Evolutionary conservation across 1,140 invertebrate genomes (phyloP), one percentile per base, ranked within the genome.

Genomic region (Lordiphosa collinella): DNA sequence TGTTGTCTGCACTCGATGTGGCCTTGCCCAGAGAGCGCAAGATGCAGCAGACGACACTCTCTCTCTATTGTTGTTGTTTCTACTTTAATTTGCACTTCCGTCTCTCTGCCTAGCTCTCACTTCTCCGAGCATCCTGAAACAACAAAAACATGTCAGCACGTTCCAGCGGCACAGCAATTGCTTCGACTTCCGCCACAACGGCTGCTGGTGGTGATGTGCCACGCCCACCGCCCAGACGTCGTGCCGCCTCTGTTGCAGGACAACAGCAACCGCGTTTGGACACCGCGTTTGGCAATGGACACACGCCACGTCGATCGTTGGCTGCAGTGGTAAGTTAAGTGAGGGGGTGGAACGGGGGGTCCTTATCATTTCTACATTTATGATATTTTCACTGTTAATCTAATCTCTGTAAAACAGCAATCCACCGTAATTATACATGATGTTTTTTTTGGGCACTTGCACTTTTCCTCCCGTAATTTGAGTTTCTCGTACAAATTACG

Each of bases 221-320:
- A 57, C 74, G 85, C 44, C 85, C 85, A 18, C 85, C 85, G 10
- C 85, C 85, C 5, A 67, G 85, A 7, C 69, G 85, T 41, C 67
- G 85, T n/a, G 79, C 85, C 25, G 78, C 85, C 48, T 87, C 85
- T 53, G 79, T 87, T 56, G 79, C 74, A 29, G 79, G 75, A 50
- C 85, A 87, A 64, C 78, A 87, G 48, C 74, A 79, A 34, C 65
- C 75, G 11, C 67, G 85, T 6, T 46, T 57, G 41, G 85, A 78
- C 18, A n/a, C n/a, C n/a, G n/a, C n/a, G n/a, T 85, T 61, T 10
- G 74, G 52, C 14, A 82, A 80, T 52, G 79, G 79, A 59, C 85
- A 87, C 41, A 68, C 78, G 46, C 85, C 85, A 43, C 74, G 85
- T 58, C 63, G 85, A 71, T 87, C 85, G 57, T 49, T 87, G 61